phyloP scores from a whole-genome alignment of 2,888 invertebrate genomes.

The Antitype chi region DNA sequence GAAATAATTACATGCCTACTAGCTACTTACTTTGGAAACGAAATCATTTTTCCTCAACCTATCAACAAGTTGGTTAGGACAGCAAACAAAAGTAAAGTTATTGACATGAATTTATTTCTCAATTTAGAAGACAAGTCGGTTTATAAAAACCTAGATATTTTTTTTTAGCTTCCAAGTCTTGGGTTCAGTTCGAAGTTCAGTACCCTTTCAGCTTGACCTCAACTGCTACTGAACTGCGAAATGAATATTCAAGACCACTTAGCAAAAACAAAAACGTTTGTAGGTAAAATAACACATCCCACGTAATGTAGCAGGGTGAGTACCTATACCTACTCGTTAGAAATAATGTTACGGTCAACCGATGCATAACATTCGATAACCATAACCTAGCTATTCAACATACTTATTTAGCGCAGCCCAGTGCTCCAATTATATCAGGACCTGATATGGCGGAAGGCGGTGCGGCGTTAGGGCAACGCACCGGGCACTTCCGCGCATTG shows the following conservation, averaged over 20 bases:
- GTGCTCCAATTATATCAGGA: conserved; percentile 51
- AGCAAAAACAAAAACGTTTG: not conserved
- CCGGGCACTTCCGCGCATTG: conserved; percentile 82
- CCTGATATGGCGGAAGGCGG: conserved; percentile 78
- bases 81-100: not conserved
- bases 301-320: not conserved
- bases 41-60: not conserved
- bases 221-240: not conserved
- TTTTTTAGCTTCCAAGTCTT: not conserved
- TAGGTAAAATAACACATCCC: not conserved
- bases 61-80: not conserved
- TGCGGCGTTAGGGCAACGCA: conserved; percentile 61
- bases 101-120: not conserved
- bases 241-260: not conserved
- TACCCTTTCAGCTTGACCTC: not conserved
- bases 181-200: no score
- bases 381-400: conserved; percentile 35
- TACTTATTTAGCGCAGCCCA: conserved; percentile 24
- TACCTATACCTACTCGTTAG: not conserved
- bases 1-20: not conserved
- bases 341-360: conserved; percentile 29
- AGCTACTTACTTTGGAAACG: not conserved
- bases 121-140: not conserved
- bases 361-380: conserved; percentile 13
- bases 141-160: not conserved